Evolutionary conservation across 2,113 vertebrate species (phyloP), one percentile per base, ranked within the genome.

Genomic region (Zosterops borbonicus): DNA sequence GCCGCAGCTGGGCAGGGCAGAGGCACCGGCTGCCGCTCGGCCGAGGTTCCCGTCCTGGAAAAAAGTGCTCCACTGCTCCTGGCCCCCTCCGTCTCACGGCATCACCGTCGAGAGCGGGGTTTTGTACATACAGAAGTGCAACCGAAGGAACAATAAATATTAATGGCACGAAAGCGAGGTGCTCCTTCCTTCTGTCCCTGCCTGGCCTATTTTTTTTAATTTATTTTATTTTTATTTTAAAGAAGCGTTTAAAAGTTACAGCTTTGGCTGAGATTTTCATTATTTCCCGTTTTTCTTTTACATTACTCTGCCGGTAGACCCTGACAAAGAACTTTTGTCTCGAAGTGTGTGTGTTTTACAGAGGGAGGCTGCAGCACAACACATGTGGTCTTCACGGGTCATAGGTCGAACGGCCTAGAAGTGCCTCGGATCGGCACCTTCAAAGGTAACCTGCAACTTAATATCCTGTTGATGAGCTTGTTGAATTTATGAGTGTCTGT

Each of bases 351-450:
- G 97, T 98, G 97, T 97, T 98, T 98, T 98, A 97, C 97, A 94
- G 96, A 97, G 97, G 94, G 92, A 97, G 95, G 97, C 97, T 97
- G 92, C 96, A 92, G 95, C 97, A 94, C 97, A 97, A 97, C 98
- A 98, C 98, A 98, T 98, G 98, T 98, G 98, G 98, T 98, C 98
- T 98, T 98, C 98, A 97, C 58, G 96, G 98, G 98, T 99, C 98
- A 99, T 56, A 98, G 99, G 98, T 99, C 98, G 97, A 97, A 98
- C 96, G 98, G 97, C 98, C 98, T 98, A 99, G 97, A 98, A 99
- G 98, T 98, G 97, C 80, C 96, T 97, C 97, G 97, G 98, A 98
- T 98, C 97, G 97, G 85, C 92, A 90, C 94, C 98, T 98, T 98
- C 98, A 98, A 98, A 98, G 97, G 97, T 97, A 97, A 97, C 97